Evolutionary conservation across 2,113 vertebrate genomes (phyloP).

Genomic region (Muscicapa adusta): DNA sequence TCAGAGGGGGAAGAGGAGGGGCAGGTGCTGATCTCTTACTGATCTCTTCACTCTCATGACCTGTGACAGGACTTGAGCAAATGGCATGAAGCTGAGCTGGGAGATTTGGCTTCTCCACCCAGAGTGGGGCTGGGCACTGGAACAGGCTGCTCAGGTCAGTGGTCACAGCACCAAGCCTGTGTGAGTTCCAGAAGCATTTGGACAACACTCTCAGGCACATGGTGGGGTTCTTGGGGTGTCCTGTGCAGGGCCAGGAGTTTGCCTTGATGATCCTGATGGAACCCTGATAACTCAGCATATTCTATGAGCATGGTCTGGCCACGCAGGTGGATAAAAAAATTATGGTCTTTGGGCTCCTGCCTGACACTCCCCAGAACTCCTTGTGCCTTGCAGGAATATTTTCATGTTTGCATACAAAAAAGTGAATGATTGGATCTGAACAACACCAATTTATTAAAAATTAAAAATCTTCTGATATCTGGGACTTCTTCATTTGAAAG

Average conservation of each 20-base stretch:
- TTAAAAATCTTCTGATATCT: not conserved
- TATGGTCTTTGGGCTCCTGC: not conserved
- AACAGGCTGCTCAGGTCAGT: not conserved
- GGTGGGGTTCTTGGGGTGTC: not conserved
- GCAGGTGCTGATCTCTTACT: not conserved
- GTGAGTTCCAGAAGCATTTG: not conserved
- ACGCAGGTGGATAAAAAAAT: accelerated
- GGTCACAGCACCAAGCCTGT: not conserved
- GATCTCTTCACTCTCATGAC: not conserved
- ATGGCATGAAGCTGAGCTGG: not conserved
- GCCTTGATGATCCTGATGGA: not conserved
- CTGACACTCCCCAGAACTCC: not conserved
- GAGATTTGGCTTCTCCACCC: not conserved
- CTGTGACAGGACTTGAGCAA: no score
- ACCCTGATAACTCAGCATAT: not conserved
- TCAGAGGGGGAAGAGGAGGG: accelerated
- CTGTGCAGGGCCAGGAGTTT: not conserved
- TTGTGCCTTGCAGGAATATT: not conserved
- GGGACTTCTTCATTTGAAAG: not conserved
- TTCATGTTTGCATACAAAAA: not conserved
- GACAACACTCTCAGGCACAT: not conserved
- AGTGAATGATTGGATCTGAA: not conserved
- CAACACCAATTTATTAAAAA: not conserved
- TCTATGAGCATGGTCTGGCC: not conserved
- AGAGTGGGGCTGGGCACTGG: not conserved